Evolutionary conservation across 2,888 invertebrate genomes (phyloP).

Genomic region (Ormyrus labotus): DNA sequence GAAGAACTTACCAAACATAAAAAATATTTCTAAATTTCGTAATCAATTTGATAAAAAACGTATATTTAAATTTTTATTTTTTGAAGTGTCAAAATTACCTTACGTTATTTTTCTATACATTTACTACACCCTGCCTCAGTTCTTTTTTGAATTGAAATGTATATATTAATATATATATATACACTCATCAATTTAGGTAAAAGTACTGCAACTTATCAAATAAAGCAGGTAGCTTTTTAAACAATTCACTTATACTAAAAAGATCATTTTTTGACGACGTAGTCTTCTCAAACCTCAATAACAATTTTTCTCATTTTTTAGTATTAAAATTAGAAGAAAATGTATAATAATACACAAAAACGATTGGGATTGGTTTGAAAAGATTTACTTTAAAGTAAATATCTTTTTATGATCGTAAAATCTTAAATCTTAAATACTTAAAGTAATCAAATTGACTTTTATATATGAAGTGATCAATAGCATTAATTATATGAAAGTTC

Average conservation of each 20-base stretch:
- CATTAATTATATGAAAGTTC: too few relatives aligned
- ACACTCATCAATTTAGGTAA: conserved; percentile 36
- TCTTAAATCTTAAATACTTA: not conserved
- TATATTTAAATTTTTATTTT: conserved; percentile 24
- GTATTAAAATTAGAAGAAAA: conserved; percentile 10
- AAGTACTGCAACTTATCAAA: not conserved
- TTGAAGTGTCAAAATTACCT: conserved; percentile 37
- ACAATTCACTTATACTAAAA: conserved; percentile 15
- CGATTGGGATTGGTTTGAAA: conserved; percentile 28
- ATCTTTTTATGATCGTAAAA: conserved; percentile 5
- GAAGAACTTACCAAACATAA: conserved; percentile 46
- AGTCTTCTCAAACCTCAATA: conserved; percentile 35
- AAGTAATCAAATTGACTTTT: too few relatives aligned
- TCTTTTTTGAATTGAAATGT: conserved; percentile 34
- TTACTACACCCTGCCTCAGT: not conserved
- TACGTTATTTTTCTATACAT: conserved; percentile 1
- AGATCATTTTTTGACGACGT: conserved; percentile 21
- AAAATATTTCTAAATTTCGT: conserved; percentile 29
- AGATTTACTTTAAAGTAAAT: conserved; percentile 30
- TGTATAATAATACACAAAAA: not conserved
- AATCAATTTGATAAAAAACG: conserved; percentile 34
- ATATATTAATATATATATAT: conserved; percentile 44
- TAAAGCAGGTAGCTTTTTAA: conserved; percentile 26
- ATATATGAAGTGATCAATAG: too few relatives aligned
- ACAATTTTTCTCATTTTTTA: conserved; percentile 11